These are phyloP conservation scores for Melanostigma gelatinosum DNA, from an alignment of 2,113 vertebrate genomes.

Conservation along the genomic window DNA sequence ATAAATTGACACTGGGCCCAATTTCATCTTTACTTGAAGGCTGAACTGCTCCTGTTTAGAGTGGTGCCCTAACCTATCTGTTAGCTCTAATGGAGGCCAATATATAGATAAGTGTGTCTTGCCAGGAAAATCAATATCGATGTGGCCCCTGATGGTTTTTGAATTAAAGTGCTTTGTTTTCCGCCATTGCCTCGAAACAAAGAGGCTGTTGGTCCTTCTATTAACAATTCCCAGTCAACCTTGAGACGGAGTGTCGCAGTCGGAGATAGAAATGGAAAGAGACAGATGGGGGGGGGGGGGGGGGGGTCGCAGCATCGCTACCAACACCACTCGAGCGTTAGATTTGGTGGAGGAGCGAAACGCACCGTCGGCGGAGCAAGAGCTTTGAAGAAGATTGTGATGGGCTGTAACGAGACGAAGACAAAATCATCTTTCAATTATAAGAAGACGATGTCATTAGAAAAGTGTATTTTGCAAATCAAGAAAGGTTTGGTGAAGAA, in stretches of 20 bases:
- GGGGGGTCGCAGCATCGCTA: conserved; percentile 33
- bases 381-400: conserved; percentile 29
- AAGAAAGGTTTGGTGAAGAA: not conserved
- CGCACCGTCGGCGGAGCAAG: conserved; percentile 46
- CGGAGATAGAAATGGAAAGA: conserved; percentile 50
- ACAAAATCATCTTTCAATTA: conserved; percentile 42
- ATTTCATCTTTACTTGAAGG: conserved; percentile 76
- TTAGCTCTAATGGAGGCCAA: conserved; percentile 80
- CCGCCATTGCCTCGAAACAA: conserved; percentile 61
- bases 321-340: conserved; percentile 65
- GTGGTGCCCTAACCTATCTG: conserved; percentile 69
- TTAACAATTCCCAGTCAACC: conserved; percentile 71
- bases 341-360: conserved; percentile 67
- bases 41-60: conserved; percentile 70
- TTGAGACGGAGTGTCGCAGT: conserved; percentile 61
- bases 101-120: conserved; percentile 82
- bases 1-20: conserved; percentile 78
- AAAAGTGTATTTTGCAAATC: conserved; percentile 9
- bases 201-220: conserved; percentile 53
- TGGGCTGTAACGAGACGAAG: conserved; percentile 21
- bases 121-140: conserved; percentile 85
- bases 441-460: conserved; percentile 28
- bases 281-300: conserved; percentile 44
- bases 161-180: conserved; percentile 76
- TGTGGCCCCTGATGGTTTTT: conserved; percentile 79